These are phyloP conservation scores for Drosophila melanosoma DNA, from an alignment of 2,888 invertebrate species.

Conservation along the genomic window DNA sequence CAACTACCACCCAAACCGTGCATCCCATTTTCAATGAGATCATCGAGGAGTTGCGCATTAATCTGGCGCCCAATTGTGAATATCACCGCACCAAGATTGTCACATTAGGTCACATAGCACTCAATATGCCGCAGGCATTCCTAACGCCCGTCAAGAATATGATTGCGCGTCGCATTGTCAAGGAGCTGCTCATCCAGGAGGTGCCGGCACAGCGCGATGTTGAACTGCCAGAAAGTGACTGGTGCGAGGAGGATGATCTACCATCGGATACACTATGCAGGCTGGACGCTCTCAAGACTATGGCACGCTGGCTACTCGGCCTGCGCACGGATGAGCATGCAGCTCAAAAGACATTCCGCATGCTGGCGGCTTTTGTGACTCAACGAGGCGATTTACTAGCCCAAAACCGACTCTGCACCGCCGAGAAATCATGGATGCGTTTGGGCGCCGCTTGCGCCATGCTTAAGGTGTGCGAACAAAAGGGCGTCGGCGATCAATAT, in stretches of 20 bases:
- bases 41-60: slow-evolving; percentile 91
- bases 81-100: slow-evolving; percentile 97
- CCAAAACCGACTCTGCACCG: slow-evolving; percentile 90
- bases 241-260: slow-evolving; percentile 94
- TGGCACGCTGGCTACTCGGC: slow-evolving; percentile 98
- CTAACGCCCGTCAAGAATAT: slow-evolving; percentile 96
- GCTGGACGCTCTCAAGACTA: slow-evolving; percentile 97
- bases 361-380: slow-evolving; percentile 96
- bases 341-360: slow-evolving; percentile 96
- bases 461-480: slow-evolving; percentile 98
- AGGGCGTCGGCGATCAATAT: slow-evolving; percentile 97
- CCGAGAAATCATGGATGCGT: slow-evolving; percentile 97
- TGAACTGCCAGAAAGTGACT: slow-evolving; percentile 84
- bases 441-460: slow-evolving; percentile 97
- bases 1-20: slow-evolving; percentile 84
- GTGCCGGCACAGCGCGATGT: slow-evolving; percentile 86
- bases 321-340: slow-evolving; percentile 94
- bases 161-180: slow-evolving; percentile 97
- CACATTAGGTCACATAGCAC: slow-evolving; percentile 96
- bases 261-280: slow-evolving; percentile 97
- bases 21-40: slow-evolving; percentile 92
- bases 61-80: slow-evolving; percentile 90
- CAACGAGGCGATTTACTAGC: slow-evolving; percentile 94
- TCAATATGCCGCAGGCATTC: slow-evolving; percentile 95
- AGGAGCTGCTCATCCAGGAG: slow-evolving; percentile 96